Evolutionary conservation across 1,140 invertebrate species (phyloP).

Genomic region (Pseudachorutes palmiensis): DNA sequence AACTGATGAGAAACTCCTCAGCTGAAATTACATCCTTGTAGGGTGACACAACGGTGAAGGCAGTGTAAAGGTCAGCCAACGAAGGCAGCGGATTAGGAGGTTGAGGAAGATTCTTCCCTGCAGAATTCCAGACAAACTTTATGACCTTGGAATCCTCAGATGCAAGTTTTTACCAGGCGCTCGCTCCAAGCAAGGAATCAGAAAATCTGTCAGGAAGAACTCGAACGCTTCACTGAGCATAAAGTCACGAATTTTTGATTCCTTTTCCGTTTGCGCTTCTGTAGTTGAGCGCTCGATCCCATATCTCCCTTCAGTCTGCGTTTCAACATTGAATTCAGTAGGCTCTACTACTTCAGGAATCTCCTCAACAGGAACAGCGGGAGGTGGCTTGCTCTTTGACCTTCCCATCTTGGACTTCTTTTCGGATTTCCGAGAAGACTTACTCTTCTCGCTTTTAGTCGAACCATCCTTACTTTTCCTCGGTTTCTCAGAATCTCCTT

Average conservation of each 20-base stretch:
- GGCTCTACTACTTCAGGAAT: not conserved
- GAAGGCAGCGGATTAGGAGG: conserved; percentile 27
- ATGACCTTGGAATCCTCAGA: not conserved
- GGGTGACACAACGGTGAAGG: conserved; percentile 18
- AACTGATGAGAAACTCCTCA: conserved; percentile 11
- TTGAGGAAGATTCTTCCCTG: conserved; percentile 21
- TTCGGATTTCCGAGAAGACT: not conserved
- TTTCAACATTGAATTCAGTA: too few relatives aligned
- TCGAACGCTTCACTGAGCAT: conserved; percentile 17
- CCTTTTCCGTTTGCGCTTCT: too few relatives aligned
- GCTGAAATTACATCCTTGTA: conserved; percentile 18
- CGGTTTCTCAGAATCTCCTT: too few relatives aligned
- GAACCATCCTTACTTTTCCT: too few relatives aligned
- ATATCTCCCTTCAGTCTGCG: too few relatives aligned
- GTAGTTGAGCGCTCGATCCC: too few relatives aligned
- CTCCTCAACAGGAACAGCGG: not conserved
- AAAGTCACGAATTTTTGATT: not conserved
- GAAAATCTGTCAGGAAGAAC: conserved; percentile 1
- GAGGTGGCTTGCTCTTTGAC: not conserved
- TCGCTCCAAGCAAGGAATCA: conserved; percentile 13
- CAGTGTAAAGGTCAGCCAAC: conserved; percentile 18
- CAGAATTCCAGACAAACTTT: not conserved
- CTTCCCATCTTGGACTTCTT: not conserved
- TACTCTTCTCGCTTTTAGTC: too few relatives aligned
- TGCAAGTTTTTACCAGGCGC: conserved; percentile 3